Evolutionary conservation across 92 coral and sea anemone genomes (phyloP), one percentile per base, ranked within the genome.

Genomic region (Montipora capitata): DNA sequence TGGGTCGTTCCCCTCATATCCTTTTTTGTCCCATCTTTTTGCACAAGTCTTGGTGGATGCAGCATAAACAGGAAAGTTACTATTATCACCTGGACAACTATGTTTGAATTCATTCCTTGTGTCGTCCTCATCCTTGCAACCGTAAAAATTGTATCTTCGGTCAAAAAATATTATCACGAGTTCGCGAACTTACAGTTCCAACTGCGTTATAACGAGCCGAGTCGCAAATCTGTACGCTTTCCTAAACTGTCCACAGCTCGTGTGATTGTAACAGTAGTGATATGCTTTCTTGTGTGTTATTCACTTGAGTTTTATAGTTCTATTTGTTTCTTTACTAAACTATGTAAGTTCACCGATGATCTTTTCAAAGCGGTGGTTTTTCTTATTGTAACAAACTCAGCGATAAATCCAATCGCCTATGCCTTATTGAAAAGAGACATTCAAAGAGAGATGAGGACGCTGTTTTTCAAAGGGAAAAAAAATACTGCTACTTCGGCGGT

Each of bases 191-290:
- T 62, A 44, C 44, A 67, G 52, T 48, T 45, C 43, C 74, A 88
- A 69, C 51, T 80, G 78, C 77, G 45, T 6, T 79, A 64, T 42
- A 85, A 72, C 39, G 18, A 65, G 14, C 91, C 87, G 35, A 65
- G 49, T 70, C 83, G 61, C 69, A 70, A 72, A 42, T 16, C 54
- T 64, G 80, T 67, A 39, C 79, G 59, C 38, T 44, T 69, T 10
- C 76, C 40, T n/a, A 72, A 41, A 9, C 41, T 88, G 10, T 79
- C 93, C 3, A 84, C 90, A 16, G 95, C 77, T 3, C 79, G 84
- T 40, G 93, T 88, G 6, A 88, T 92, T 65, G 87, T 81, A 9
- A 59, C 90, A 39, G 90, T 92, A 17, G 90, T 92, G 35, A 90
- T 69, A 11, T 66, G 81, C 35, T 92, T 92, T 38, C 35, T 92